Base-by-base conservation (phyloP, 2,888 invertebrate genomes). In the Micoletzkya japonica region DNA sequence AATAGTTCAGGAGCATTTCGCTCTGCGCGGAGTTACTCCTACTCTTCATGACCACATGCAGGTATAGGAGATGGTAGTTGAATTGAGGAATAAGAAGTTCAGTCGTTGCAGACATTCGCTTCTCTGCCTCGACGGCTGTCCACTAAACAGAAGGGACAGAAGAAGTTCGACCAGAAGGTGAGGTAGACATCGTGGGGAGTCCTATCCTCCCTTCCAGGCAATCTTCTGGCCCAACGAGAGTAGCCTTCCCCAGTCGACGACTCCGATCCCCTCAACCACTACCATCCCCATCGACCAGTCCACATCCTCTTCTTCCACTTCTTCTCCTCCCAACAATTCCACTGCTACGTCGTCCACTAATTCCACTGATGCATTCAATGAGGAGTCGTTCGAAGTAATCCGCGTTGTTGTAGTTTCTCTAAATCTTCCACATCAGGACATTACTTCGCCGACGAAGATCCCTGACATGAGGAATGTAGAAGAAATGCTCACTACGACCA, bases 161-260 rank as follows among this genome's bases (percentile, higher is more conserved):
- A n/a, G n/a, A n/a, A n/a, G n/a, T n/a, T n/a, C n/a, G n/a, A 63
- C n/a, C 50, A 39, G 49, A 37, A 63, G 63, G 63, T 63, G 36
- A 58, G n/a, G 6, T 20, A 17, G n/a, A n/a, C n/a, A n/a, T n/a
- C n/a, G n/a, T n/a, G n/a, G n/a, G n/a, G n/a, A n/a, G n/a, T n/a
- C n/a, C n/a, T n/a, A n/a, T n/a, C n/a, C n/a, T n/a, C n/a, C n/a
- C n/a, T n/a, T n/a, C n/a, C n/a, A n/a, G n/a, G n/a, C n/a, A n/a
- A n/a, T n/a, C n/a, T n/a, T n/a, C n/a, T n/a, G n/a, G n/a, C n/a
- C n/a, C n/a, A n/a, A n/a, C n/a, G n/a, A n/a, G n/a, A n/a, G n/a
- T n/a, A n/a, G n/a, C n/a, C n/a, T n/a, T n/a, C n/a, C n/a, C n/a
- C n/a, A 3, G 24, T 52, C 2, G 52, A 1, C 2, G 32, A 57